Base-by-base conservation (phyloP, 2,113 vertebrate species). In the Pseudopodoces humilis region DNA sequence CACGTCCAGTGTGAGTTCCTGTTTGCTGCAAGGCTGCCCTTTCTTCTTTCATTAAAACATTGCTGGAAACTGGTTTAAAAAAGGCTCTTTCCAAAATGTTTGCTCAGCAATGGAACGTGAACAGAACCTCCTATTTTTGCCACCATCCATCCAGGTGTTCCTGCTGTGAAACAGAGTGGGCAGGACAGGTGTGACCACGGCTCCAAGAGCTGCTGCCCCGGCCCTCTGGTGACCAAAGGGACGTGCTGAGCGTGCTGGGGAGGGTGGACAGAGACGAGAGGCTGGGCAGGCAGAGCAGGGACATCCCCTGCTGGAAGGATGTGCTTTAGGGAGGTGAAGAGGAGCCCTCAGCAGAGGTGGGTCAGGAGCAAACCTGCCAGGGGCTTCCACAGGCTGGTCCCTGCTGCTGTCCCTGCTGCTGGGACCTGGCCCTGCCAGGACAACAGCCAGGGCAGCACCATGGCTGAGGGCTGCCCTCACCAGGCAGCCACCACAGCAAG, bases 371-470 rank as follows among this genome's bases (percentile, higher is more conserved):
- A 56, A 60, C 33, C 83, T 44, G 21, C 8, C 2, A 0, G 17
- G 27, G 30, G 49, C 25, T 59, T 49, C 13, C 33, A 2, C 3
- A 0, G 37, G 30, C 37, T 39, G 37, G 9, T 39, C 37, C 37
- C 37, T 39, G 46, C 84, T 55, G 60, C 20, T 69, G 78, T 15
- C 58, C 13, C n/a, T 49, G 58, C n/a, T 2, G 2, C 47, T 49
- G 63, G 53, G 39, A 43, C 2, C 1, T 11, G n/a, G 15, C 13
- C 68, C 65, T 81, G 39, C 35, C 4, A 1, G 58, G 44, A 86
- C 6, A 43, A 0, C 24, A 3, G 17, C 31, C 15, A 2, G 3
- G 39, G 28, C 0, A 30, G 41, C 46, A 24, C 25, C 64, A 1
- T 1, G 27, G 39, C 0, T 39, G 39, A 0, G 50, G 20, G 20